A percentile compares a stretch with the other conserved stretches of the same genome.
These are phyloP conservation scores for Artibeus jamaicensis DNA, from an alignment of 2,797 vertebrate species.

Conservation along the genomic window DNA sequence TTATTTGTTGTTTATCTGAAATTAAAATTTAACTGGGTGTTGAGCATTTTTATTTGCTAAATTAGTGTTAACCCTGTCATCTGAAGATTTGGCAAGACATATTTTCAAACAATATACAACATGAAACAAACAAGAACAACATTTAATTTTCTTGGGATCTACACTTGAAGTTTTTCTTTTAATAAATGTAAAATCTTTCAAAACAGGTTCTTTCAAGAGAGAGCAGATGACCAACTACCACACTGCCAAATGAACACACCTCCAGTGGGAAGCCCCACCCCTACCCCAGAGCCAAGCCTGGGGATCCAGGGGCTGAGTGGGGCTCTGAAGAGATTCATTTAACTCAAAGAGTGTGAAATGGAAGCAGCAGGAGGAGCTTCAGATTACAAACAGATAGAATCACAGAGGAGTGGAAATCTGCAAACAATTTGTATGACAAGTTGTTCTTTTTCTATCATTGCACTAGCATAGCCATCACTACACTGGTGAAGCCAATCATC, in stretches of 20 bases:
- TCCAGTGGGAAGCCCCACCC: neutral
- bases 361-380: neutral
- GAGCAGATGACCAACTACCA: neutral
- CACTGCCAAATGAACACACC: neutral
- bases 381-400: neutral
- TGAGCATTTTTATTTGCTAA: neutral
- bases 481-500: constrained; percentile 19
- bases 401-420: neutral
- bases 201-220: neutral
- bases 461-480: constrained; percentile 1
- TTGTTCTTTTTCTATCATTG: constrained; percentile 40
- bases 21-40: neutral
- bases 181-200: constrained; percentile 9
- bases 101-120: neutral
- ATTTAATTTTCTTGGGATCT: neutral
- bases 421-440: neutral
- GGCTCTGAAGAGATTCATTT: neutral
- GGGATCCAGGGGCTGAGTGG: neutral
- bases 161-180: neutral
- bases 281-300: neutral
- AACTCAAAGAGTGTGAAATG: neutral
- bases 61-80: neutral
- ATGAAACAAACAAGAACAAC: neutral
- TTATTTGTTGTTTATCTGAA: neutral
- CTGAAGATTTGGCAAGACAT: neutral